A percentile compares a stretch with the other conserved stretches of the same genome.
Evolutionary conservation across 2,888 invertebrate species (phyloP).

Genomic region (Tipula vernalis): DNA sequence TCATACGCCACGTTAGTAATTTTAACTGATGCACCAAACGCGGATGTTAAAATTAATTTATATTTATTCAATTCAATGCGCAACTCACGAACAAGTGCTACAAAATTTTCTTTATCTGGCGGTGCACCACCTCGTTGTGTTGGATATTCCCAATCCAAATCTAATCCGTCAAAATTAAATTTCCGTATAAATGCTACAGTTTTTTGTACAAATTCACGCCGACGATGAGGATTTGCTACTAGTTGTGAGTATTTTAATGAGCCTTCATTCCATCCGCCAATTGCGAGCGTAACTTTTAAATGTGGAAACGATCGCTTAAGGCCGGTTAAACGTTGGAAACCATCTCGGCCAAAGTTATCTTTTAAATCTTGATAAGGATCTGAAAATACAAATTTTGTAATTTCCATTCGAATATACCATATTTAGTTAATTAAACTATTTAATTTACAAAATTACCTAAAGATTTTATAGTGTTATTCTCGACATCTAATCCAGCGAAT

Average conservation of each 20-base stretch:
- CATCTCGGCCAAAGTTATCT: constrained; percentile 59
- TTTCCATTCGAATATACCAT: neutral
- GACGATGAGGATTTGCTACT: constrained; percentile 47
- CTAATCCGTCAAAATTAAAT: constrained; percentile 34
- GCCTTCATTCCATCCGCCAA: constrained; percentile 89
- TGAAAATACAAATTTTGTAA: constrained; percentile 24
- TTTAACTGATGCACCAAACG: constrained; percentile 63
- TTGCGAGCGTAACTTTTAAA: constrained; percentile 60
- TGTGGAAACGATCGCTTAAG: constrained; percentile 56
- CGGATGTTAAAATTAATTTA: constrained; percentile 63
- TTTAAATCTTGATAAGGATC: constrained; percentile 68
- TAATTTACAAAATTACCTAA: constrained; percentile 39
- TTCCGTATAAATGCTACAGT: constrained; percentile 49
- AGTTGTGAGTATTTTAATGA: constrained; percentile 44
- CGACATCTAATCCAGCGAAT: constrained; percentile 63
- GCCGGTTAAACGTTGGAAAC: constrained; percentile 52
- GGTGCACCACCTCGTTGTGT: constrained; percentile 61
- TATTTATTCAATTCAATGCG: constrained; percentile 54
- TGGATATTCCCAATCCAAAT: constrained; percentile 73
- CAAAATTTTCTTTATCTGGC: constrained; percentile 64
- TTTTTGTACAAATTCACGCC: constrained; percentile 56
- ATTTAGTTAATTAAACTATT: neutral
- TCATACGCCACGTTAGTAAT: constrained; percentile 70
- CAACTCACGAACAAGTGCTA: constrained; percentile 62
- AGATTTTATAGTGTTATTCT: constrained; percentile 51